These are phyloP conservation scores for Sarotherodon lohbergeri DNA, from an alignment of 2,113 vertebrate genomes.

Conservation along the genomic window DNA sequence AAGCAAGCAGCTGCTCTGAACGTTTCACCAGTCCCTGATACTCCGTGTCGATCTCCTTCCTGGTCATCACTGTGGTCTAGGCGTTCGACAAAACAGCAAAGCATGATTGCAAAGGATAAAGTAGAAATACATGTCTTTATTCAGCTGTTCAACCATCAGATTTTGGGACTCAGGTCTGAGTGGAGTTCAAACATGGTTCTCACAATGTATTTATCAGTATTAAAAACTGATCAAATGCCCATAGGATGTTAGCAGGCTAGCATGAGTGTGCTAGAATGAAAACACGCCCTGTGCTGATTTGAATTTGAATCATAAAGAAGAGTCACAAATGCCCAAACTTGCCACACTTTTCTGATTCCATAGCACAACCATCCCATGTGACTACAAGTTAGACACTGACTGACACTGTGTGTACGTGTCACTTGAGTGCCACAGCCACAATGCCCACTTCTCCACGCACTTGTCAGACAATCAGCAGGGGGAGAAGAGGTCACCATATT, in stretches of 20 bases:
- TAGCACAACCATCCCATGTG: background rate
- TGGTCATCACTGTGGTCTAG: conserved; percentile 84
- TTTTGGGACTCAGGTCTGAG: background rate
- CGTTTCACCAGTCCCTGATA: conserved; percentile 86
- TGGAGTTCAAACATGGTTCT: background rate
- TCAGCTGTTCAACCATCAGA: background rate
- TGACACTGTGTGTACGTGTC: conserved; percentile 1
- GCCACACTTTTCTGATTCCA: background rate
- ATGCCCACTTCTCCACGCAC: background rate
- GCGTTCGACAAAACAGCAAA: background rate
- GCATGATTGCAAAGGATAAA: background rate
- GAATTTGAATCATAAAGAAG: background rate
- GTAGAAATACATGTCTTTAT: background rate
- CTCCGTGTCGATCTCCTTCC: conserved; percentile 87
- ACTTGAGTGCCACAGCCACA: background rate
- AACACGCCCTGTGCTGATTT: background rate
- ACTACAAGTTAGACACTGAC: background rate
- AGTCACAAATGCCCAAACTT: background rate
- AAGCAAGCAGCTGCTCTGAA: conserved; percentile 85
- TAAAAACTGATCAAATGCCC: background rate
- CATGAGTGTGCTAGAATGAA: background rate
- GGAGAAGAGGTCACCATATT: conserved; percentile 32
- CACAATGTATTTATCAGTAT: background rate
- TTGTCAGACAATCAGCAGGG: conserved; percentile 22
- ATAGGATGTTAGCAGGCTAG: background rate